Base-by-base conservation (phyloP, 2,888 invertebrate genomes). In the Psococerastis gibbosa region DNA sequence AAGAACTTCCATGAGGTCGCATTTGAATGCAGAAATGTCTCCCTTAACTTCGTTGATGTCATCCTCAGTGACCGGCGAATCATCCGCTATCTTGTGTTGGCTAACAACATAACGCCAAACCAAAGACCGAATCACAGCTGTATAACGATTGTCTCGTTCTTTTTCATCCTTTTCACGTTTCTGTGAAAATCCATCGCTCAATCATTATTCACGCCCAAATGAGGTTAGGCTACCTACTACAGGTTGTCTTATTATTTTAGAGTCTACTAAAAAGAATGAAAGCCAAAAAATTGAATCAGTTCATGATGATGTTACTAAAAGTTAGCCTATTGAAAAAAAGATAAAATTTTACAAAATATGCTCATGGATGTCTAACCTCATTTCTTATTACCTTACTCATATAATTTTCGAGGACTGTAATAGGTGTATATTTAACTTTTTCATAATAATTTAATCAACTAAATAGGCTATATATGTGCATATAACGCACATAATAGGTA, bases 41-140 rank as follows among this genome's bases (percentile, higher is more conserved):
- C 83, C 82, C 60, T 94, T 94, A 22, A 95, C 74, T 63, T 94
- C 94, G 55, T 91, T 92, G 47, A 95, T 71, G 55, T 88, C 83
- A 53, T 95, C 94, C 59, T 94, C 94, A 0, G 88, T 89, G 0
- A 94, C 89, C 0, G 78, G 72, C 42, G 80, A 81, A 52, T 83
- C 79, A 52, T 88, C 85, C 56, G 75, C 73, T 57, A 77, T 77
- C 34, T 83, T 71, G 56, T 92, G 89, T 68, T 81, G 83, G 11
- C 80, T 75, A 6, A 87, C 82, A 6, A 94, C 78, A 62, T 92
- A 92, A 0, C 94, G 72, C 81, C 91, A 92, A 20, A 92, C 84
- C 15, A 94, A 62, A 1, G 91, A 83, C 20, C 83, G 69, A 78
- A 91, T 91, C 2, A 92, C 89, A 1, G 77, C 75, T 2, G 75